Percentiles rank a stretch among this genome's conserved stretches.
phyloP scores from a whole-genome alignment of 2,888 invertebrate genomes.

The Tridacna crocea region DNA sequence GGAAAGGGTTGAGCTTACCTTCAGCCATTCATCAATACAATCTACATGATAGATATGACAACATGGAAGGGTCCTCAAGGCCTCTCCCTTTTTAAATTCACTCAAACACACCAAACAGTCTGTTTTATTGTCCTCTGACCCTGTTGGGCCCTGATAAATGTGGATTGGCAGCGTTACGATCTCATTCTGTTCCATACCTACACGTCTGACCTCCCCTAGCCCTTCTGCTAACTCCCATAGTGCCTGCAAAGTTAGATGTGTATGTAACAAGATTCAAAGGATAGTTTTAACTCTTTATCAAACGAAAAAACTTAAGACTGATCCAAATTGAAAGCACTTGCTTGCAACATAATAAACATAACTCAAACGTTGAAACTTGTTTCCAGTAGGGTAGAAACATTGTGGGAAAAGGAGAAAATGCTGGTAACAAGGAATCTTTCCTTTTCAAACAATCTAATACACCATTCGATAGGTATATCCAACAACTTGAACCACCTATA shows the following conservation, averaged over 20 bases:
- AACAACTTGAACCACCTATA: too few relatives aligned
- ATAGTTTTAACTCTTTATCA: too few relatives aligned
- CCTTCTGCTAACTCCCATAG: conserved; percentile 74
- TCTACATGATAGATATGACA: conserved; percentile 70
- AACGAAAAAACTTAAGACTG: too few relatives aligned
- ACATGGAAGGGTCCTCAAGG: conserved; percentile 67
- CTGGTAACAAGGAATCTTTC: too few relatives aligned
- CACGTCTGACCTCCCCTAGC: conserved; percentile 70
- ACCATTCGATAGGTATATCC: too few relatives aligned
- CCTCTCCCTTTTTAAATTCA: conserved; percentile 68
- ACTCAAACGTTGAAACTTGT: too few relatives aligned
- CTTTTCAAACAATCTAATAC: too few relatives aligned
- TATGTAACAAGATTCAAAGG: too few relatives aligned
- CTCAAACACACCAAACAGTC: conserved; percentile 73
- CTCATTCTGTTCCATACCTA: conserved; percentile 65
- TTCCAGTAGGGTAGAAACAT: too few relatives aligned
- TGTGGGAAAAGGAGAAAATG: too few relatives aligned
- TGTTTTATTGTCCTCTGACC: conserved; percentile 36
- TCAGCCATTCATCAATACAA: conserved; percentile 73
- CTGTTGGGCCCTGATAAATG: conserved; percentile 48
- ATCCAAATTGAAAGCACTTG: too few relatives aligned
- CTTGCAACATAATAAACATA: too few relatives aligned
- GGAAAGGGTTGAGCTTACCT: conserved; percentile 62
- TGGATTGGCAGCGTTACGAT: conserved; percentile 64
- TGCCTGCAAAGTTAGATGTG: conserved; percentile 47